Evolutionary conservation across 2,797 vertebrate species (phyloP).

Genomic region (Ispidina lecontei): DNA sequence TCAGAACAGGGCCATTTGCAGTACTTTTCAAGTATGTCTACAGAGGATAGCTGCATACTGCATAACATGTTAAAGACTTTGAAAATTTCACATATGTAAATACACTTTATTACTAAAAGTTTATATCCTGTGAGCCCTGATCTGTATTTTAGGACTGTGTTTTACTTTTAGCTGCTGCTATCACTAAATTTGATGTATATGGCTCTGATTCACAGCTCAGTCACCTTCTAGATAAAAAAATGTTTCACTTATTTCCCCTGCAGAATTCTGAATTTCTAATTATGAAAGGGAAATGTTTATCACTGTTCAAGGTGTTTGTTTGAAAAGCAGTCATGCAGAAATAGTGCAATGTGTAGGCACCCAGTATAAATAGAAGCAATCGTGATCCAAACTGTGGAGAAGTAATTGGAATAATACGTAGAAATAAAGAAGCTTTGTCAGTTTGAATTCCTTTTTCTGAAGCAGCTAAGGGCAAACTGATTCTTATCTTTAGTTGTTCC

Average conservation of each 20-base stretch:
- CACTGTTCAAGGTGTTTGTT: conserved; percentile 65
- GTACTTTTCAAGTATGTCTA: not conserved
- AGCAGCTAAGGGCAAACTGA: conserved; percentile 29
- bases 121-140: not conserved
- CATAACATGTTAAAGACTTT: not conserved
- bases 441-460: conserved; percentile 59
- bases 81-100: not conserved
- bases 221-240: conserved; percentile 33
- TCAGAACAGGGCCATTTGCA: not conserved
- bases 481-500: conserved; percentile 37
- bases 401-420: conserved; percentile 73
- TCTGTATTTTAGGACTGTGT: conserved; percentile 34
- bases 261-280: conserved; percentile 59
- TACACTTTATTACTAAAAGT: conserved; percentile 1
- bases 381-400: conserved; percentile 57
- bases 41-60: not conserved
- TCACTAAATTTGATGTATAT: not conserved
- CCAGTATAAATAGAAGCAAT: conserved; percentile 68
- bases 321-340: conserved; percentile 73
- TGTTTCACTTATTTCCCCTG: conserved; percentile 26
- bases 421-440: conserved; percentile 71
- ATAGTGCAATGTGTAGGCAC: conserved; percentile 67
- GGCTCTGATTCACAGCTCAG: not conserved
- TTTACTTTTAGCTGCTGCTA: not conserved
- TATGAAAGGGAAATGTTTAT: conserved; percentile 60